Evolutionary conservation across 2,888 invertebrate genomes (phyloP).

Genomic region (Hypselothyrea guttata): DNA sequence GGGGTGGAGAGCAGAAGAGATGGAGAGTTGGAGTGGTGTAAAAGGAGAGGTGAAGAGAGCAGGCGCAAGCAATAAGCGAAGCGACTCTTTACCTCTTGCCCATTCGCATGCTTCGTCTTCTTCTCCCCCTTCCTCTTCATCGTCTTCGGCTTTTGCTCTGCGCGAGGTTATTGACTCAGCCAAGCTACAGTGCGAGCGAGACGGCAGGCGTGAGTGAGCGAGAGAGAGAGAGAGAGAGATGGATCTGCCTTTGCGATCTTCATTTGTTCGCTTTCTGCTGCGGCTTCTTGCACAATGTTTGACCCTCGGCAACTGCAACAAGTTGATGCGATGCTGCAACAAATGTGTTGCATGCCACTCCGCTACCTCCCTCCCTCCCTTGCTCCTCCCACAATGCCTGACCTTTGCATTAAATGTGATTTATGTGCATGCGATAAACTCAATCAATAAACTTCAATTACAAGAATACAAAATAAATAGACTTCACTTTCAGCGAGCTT

Average conservation of each 20-base stretch:
- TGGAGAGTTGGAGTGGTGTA: conserved; percentile 15
- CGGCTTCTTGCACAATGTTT: no score
- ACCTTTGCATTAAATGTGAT: no score
- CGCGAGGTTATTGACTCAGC: conserved; percentile 56
- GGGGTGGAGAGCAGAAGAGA: conserved; percentile 13
- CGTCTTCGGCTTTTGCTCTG: conserved; percentile 9
- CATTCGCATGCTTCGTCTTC: conserved; percentile 30
- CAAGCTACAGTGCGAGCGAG: conserved; percentile 35
- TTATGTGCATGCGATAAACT: no score
- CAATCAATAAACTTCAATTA: no score
- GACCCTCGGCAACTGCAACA: no score
- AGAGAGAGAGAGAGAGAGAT: conserved; percentile 9
- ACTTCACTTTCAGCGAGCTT: no score
- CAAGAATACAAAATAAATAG: no score
- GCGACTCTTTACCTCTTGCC: conserved; percentile 25
- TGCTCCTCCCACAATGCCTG: conserved; percentile 24
- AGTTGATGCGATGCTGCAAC: no score
- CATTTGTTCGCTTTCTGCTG: conserved; percentile 36
- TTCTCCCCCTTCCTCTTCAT: no score
- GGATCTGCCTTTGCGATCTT: conserved; percentile 45
- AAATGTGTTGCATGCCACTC: no score
- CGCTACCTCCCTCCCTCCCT: conserved; percentile 1
- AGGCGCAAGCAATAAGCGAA: conserved; percentile 15
- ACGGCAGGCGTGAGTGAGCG: conserved; percentile 9
- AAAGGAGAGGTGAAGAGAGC: conserved; percentile 23